Base-by-base conservation (phyloP, 2,888 invertebrate species). In the Drosophila picticornis region DNA sequence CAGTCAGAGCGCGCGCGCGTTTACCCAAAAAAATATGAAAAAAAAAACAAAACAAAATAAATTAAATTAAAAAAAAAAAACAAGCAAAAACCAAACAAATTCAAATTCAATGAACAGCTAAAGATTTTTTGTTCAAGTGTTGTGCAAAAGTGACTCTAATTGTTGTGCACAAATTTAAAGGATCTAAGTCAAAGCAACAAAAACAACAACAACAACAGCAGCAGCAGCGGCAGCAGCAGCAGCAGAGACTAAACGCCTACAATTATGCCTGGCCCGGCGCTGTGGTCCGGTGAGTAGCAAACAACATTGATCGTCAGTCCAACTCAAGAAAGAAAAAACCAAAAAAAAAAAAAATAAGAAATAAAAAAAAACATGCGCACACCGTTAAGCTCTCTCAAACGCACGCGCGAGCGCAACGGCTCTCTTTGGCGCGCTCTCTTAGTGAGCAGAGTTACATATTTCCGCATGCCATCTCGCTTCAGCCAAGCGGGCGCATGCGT, bases 241-340 rank as follows among this genome's bases (percentile, higher is more conserved):
- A 75, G 59, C 71, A 73, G 74, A 81, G 71, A 77, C 59, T 75
- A 74, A 90, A 90, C 91, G 76, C 88, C 91, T 76, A 80, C 85
- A 93, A 92, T 90, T 90, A 93, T 93, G 93, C 93, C 93, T 91
- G 93, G 93, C 89, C 92, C 93, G 91, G 93, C 93, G 79, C 91
- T 93, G 91, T 93, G 93, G 93, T 93, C 93, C 88, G 93, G 93
- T 93, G 90, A 92, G 93, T 93, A 90, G 38, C 32, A 65, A 65
- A 36, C 61, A 55, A 32, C 63, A 57, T 43, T 53, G 66, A 77
- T 78, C 66, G 48, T 67, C 61, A 71, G 25, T 46, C 50, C 46
- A 46, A 46, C 34, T 25, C 34, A 55, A 32, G 43, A 74, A 60
- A 69, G 27, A 55, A 40, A 32, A 22, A 59, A 25, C 55, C 36